Conservation (phyloP, 2,797 vertebrate species). For the Propithecus deckenii region DNA sequence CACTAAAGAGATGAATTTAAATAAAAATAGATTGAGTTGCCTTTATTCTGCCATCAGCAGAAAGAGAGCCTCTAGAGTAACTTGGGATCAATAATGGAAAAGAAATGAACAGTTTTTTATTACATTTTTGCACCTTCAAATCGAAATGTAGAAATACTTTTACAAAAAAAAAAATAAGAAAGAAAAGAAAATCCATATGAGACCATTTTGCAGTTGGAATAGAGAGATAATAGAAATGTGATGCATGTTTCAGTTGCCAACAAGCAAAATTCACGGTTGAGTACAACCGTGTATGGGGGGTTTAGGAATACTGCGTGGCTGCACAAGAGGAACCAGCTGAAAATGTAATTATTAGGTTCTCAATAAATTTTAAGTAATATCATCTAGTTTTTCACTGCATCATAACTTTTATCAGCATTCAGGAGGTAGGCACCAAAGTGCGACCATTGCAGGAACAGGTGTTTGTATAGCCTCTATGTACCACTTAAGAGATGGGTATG, state of each 20-base stretch:
- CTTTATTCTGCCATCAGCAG: neutral
- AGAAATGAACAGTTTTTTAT: neutral
- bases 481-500: neutral
- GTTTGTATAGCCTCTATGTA: rapidly evolving
- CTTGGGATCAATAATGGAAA: neutral
- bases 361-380: neutral
- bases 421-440: neutral
- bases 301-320: neutral
- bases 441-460: neutral
- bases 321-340: too few species aligned
- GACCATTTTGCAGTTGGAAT: neutral
- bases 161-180: neutral
- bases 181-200: neutral
- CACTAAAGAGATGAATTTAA: neutral
- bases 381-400: neutral
- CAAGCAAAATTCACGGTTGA: neutral
- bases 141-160: neutral
- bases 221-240: neutral
- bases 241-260: neutral
- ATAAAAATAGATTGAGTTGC: neutral
- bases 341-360: neutral
- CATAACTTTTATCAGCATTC: neutral
- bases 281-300: too few species aligned
- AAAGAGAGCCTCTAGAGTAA: neutral
- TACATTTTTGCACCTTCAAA: neutral